Evolutionary conservation across 2,113 vertebrate genomes (phyloP).

Genomic region (Megaceryle maxima): DNA sequence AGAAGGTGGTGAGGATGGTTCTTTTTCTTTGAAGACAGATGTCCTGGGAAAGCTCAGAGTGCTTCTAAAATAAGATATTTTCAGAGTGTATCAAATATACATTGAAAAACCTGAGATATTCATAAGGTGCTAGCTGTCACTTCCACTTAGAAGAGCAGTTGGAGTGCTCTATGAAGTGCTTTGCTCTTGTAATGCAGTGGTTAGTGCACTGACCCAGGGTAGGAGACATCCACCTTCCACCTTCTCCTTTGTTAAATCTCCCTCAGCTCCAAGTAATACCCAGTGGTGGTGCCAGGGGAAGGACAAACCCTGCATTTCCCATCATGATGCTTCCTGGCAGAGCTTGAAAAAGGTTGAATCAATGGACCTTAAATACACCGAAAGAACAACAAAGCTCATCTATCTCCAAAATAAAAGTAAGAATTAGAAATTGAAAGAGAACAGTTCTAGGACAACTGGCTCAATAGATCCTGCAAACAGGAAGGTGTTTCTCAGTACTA

Average conservation of each 20-base stretch:
- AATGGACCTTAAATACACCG: neutral
- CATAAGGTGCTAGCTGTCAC: conserved; percentile 28
- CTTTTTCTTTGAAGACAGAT: neutral
- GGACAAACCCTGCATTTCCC: neutral
- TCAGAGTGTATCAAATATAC: neutral
- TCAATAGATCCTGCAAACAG: neutral
- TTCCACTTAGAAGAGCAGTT: neutral
- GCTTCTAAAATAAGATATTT: neutral
- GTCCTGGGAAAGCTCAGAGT: neutral
- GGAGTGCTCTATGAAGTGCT: conserved; percentile 2
- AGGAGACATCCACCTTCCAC: neutral
- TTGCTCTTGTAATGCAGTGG: neutral
- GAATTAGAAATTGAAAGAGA: neutral
- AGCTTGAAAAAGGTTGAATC: neutral
- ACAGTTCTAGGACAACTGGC: neutral
- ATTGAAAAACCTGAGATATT: neutral
- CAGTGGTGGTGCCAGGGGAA: neutral
- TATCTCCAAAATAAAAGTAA: neutral
- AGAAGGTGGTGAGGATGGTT: neutral
- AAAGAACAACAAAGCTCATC: neutral
- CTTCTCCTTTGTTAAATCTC: neutral
- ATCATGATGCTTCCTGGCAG: neutral
- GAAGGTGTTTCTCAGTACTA: neutral
- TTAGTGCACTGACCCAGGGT: neutral
- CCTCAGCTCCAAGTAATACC: neutral